Evolutionary conservation across 2,888 invertebrate genomes (phyloP), one percentile per base, ranked within the genome.

Genomic region (Alloscopus bannaensis): DNA sequence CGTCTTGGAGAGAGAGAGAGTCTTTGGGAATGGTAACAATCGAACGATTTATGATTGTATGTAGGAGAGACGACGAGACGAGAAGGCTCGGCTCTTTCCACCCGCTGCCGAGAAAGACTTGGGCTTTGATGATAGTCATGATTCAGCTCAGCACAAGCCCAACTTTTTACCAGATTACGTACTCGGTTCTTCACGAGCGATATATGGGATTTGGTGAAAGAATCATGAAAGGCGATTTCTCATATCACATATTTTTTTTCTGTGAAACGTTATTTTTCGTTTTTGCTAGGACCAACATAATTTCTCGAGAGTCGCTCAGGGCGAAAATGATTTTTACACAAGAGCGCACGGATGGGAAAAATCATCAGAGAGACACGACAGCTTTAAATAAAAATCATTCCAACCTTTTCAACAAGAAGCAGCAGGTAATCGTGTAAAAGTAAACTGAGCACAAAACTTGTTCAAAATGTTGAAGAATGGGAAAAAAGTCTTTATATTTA

Each of bases 401-500:
- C 64, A 64, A 3, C 22, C 18, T 57, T 28, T 60, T 50, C 26
- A 59, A n/a, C 11, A 28, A 3, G 47, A 64, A 72, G 24, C 72
- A 72, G 72, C 72, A 60, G 72, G 72, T 60, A 50, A 36, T 60
- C 70, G 60, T 70, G 28, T 24, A 52, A 52, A 47, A 47, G 47
- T n/a, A 6, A 47, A 47, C 8, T n/a, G 16, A 11, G 18, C 8
- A 3, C n/a, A 47, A 20, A 50, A 55, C 55, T 55, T 55, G 55
- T 55, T 55, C 55, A 20, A 55, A 55, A 50, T 50, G 50, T n/a
- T 16, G 3, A 16, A n/a, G 18, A n/a, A 13, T 18, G n/a, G 18
- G n/a, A 18, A 45, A 16, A 16, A 45, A 45, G 3, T 16, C 18
- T 45, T 45, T 45, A 45, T 3, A n/a, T n/a, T n/a, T n/a, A n/a